phyloP scores from a whole-genome alignment of 2,797 vertebrate genomes.

The Pipistrellus pipistrellus region DNA sequence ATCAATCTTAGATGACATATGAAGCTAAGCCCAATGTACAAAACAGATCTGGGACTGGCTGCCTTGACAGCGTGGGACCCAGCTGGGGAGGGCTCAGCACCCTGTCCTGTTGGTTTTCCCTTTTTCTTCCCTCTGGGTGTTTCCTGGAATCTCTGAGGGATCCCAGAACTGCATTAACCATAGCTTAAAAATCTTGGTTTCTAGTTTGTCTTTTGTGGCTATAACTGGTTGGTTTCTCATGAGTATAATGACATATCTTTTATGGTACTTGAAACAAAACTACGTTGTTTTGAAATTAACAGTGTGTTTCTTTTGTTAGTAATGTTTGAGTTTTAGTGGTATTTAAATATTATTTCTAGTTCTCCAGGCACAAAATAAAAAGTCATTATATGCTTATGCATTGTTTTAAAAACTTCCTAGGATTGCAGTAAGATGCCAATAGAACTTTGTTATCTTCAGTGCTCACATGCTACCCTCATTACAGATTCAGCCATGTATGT shows the following conservation, averaged over 20 bases:
- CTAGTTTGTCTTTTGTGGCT: background rate
- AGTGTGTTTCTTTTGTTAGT: slow-evolving; percentile 41
- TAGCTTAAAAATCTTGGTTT: background rate
- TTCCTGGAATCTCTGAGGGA: background rate
- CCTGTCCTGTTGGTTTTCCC: background rate
- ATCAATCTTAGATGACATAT: background rate
- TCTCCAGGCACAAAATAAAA: slow-evolving; percentile 55
- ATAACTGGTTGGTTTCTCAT: background rate
- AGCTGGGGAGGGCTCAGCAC: background rate
- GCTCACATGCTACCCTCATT: background rate
- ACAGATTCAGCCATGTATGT: background rate
- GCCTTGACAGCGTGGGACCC: background rate
- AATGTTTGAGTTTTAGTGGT: slow-evolving; percentile 39
- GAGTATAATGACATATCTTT: background rate
- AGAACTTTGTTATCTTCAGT: background rate
- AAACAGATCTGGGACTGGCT: background rate
- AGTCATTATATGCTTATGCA: slow-evolving; percentile 13
- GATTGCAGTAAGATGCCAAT: background rate
- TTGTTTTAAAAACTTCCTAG: slow-evolving; percentile 21
- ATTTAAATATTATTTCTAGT: slow-evolving; percentile 62
- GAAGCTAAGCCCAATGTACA: background rate
- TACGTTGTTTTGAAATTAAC: slow-evolving; percentile 53
- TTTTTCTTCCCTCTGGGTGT: background rate
- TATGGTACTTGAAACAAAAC: slow-evolving; percentile 16
- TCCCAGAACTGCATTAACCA: background rate